Percentiles rank a stretch among this genome's conserved stretches.
Evolutionary conservation across 2,113 vertebrate species (phyloP).

Genomic region (Camelus bactrianus): DNA sequence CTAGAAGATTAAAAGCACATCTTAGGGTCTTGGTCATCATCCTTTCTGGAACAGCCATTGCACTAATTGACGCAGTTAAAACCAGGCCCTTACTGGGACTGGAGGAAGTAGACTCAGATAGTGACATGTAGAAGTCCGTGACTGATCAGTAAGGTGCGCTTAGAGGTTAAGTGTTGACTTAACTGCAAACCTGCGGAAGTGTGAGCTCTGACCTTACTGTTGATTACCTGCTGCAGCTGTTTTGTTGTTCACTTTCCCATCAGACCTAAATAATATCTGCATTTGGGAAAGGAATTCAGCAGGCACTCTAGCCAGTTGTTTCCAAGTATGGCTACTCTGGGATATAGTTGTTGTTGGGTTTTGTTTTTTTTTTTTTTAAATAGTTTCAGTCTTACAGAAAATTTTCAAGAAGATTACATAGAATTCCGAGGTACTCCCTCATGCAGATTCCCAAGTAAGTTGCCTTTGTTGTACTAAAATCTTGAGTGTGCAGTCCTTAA

Average conservation of each 20-base stretch:
- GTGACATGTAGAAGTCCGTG: neutral
- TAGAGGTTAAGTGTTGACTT: neutral
- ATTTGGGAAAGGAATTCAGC: conserved; percentile 49
- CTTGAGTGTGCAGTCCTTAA: conserved; percentile 42
- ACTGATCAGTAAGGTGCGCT: conserved; percentile 7
- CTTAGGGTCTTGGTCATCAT: conserved; percentile 50
- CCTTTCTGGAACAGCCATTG: conserved; percentile 17
- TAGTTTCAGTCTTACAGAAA: conserved; percentile 54
- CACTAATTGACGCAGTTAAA: conserved; percentile 55
- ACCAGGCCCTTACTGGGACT: conserved; percentile 24
- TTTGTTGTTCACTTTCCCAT: neutral
- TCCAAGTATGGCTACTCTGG: neutral
- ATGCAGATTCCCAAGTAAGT: neutral
- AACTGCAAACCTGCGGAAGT: neutral
- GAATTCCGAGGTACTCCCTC: neutral
- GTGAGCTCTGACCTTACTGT: neutral
- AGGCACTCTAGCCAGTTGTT: neutral
- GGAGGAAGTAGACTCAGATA: neutral
- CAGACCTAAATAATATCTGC: neutral
- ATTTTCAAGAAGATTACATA: neutral
- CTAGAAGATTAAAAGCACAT: conserved; percentile 52
- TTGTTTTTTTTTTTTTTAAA: neutral
- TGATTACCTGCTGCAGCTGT: neutral
- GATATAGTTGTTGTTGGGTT: neutral
- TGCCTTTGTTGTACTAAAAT: conserved; percentile 8